phyloP scores from a whole-genome alignment of 2,797 vertebrate genomes.

The Protosalanx chinensis region DNA sequence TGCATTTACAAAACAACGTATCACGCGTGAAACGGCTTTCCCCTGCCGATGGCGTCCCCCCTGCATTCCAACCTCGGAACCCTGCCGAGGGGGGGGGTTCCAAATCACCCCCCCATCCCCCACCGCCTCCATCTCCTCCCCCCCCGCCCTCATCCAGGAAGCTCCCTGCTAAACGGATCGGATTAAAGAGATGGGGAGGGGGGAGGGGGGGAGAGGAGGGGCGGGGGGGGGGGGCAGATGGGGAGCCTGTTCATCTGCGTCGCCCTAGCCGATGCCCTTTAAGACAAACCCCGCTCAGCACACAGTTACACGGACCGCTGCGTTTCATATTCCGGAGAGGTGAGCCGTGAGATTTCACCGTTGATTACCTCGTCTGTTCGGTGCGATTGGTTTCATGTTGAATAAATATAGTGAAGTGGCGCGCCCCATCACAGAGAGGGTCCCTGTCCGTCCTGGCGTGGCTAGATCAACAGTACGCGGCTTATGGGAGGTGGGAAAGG shows the following conservation, averaged over 20 bases:
- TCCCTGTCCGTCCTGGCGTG: conserved; percentile 21
- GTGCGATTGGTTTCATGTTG: conserved; percentile 66
- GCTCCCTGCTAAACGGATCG: neutral
- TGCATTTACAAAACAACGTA: no score
- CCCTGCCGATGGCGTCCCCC: no score
- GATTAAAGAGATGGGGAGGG: neutral
- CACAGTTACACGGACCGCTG: conserved; percentile 68
- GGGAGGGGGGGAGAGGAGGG: neutral
- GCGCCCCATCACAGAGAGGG: conserved; percentile 62
- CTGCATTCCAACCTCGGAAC: no score
- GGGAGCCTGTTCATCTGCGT: conserved; percentile 30
- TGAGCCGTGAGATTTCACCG: conserved; percentile 68
- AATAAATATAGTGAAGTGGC: conserved; percentile 63
- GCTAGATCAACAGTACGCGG: conserved; percentile 66
- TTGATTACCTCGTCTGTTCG: conserved; percentile 72
- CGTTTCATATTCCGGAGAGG: conserved; percentile 69
- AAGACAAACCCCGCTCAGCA: conserved; percentile 58
- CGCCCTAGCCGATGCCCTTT: conserved; percentile 57
- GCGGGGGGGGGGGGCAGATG: conserved; percentile 32
- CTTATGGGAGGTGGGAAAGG: conserved; percentile 54
- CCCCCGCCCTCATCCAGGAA: neutral
- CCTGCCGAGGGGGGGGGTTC: no score
- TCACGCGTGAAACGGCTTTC: no score
- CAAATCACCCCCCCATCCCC: neutral
- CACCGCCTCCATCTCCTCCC: neutral